These are phyloP conservation scores for Orussus abietinus DNA, from an alignment of 1,140 invertebrate species.

Conservation along the genomic window DNA sequence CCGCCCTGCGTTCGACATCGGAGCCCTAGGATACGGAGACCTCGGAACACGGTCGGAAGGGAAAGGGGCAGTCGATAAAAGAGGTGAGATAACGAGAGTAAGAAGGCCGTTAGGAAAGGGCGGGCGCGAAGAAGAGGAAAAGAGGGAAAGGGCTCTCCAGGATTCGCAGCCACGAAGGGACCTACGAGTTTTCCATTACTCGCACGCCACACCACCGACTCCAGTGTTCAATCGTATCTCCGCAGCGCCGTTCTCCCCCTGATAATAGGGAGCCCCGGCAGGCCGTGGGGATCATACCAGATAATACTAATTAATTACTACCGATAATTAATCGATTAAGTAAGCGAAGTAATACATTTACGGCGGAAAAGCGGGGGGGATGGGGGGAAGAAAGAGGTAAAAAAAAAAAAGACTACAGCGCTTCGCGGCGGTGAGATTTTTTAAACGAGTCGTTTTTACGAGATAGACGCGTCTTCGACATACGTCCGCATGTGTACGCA, in stretches of 20 bases:
- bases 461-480: constrained; percentile 18
- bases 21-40: constrained; percentile 8
- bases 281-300: constrained; percentile 41
- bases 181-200: constrained; percentile 31
- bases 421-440: constrained; percentile 16
- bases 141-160: constrained; percentile 1
- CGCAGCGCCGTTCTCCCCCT: constrained; percentile 34
- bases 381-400: constrained; percentile 15
- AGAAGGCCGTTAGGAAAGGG: constrained; percentile 9
- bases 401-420: constrained; percentile 14
- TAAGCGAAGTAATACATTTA: constrained; percentile 30
- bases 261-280: constrained; percentile 31
- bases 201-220: constrained; percentile 49
- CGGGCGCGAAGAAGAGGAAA: constrained; percentile 9
- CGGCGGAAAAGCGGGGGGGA: constrained; percentile 21
- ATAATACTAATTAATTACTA: constrained; percentile 46
- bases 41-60: no score
- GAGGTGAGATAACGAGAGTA: background rate
- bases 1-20: constrained; percentile 16
- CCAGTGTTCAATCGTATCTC: constrained; percentile 48
- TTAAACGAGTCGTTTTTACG: constrained; percentile 22
- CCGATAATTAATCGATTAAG: constrained; percentile 41
- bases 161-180: constrained; percentile 38
- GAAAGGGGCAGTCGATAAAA: background rate
- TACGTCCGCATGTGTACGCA: no score